These are phyloP conservation scores for Saguinus midas DNA, from an alignment of 2,113 vertebrate species.

Conservation along the genomic window DNA sequence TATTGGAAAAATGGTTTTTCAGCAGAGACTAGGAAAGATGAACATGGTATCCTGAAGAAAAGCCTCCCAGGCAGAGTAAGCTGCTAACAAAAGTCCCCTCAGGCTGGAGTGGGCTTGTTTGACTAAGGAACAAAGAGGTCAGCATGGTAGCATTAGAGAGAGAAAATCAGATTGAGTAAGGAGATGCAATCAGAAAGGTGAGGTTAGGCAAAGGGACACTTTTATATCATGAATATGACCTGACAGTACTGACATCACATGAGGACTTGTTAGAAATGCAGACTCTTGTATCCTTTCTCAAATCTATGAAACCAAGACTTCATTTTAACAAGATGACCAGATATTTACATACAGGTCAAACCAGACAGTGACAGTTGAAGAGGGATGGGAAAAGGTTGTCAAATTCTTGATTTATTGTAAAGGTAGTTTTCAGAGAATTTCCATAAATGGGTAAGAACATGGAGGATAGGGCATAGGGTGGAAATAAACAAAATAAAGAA, in stretches of 20 bases:
- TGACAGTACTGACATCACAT: no score
- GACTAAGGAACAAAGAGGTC: not conserved
- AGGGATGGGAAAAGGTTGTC: not conserved
- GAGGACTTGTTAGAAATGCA: not conserved
- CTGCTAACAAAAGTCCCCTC: not conserved
- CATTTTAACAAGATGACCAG: not conserved
- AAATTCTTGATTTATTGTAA: not conserved
- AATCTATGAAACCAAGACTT: not conserved
- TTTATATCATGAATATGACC: not conserved
- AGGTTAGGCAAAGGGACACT: not conserved
- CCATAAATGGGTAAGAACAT: not conserved
- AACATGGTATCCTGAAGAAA: not conserved
- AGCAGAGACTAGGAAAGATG: not conserved
- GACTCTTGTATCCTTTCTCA: not conserved
- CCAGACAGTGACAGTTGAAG: not conserved
- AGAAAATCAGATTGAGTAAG: not conserved
- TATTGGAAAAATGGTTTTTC: not conserved
- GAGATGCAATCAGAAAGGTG: not conserved
- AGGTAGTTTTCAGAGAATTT: not conserved
- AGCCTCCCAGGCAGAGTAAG: not conserved
- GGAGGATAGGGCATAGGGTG: not conserved
- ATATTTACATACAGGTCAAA: not conserved
- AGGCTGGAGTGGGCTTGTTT: not conserved
- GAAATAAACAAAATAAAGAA: not conserved
- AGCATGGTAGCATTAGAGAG: not conserved